phyloP scores from a whole-genome alignment of 2,113 vertebrate genomes.

The Panurus biarmicus region DNA sequence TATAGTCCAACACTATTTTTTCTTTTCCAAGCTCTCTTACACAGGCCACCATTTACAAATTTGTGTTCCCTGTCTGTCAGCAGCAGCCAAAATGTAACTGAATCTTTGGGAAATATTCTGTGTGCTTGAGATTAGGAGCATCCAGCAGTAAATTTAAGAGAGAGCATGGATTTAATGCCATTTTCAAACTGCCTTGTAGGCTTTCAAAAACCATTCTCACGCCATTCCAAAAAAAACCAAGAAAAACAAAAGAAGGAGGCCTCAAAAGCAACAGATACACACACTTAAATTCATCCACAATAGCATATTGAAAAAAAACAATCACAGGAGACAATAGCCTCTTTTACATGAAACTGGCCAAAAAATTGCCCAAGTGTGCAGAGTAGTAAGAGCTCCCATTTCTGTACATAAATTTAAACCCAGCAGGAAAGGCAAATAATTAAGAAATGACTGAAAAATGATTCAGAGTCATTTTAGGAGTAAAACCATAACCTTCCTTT shows the following conservation, averaged over 20 bases:
- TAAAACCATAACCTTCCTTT: neutral
- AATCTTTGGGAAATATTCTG: conserved; percentile 50
- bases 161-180: neutral
- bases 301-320: neutral
- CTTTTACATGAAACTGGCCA: neutral
- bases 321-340: neutral
- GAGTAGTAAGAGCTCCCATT: neutral
- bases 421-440: neutral
- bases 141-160: neutral
- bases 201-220: neutral
- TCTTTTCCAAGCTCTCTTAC: conserved; percentile 58
- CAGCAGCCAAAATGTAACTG: conserved; percentile 51
- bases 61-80: conserved; percentile 31
- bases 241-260: neutral
- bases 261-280: neutral
- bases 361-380: neutral
- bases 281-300: neutral
- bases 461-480: neutral
- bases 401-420: neutral
- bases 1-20: neutral
- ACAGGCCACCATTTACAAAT: conserved; percentile 40
- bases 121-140: conserved; percentile 13
- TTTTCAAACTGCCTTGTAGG: neutral
- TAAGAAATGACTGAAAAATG: neutral
- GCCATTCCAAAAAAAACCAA: neutral